phyloP scores from a whole-genome alignment of 2,888 invertebrate genomes.

The Cephalotes varians region DNA sequence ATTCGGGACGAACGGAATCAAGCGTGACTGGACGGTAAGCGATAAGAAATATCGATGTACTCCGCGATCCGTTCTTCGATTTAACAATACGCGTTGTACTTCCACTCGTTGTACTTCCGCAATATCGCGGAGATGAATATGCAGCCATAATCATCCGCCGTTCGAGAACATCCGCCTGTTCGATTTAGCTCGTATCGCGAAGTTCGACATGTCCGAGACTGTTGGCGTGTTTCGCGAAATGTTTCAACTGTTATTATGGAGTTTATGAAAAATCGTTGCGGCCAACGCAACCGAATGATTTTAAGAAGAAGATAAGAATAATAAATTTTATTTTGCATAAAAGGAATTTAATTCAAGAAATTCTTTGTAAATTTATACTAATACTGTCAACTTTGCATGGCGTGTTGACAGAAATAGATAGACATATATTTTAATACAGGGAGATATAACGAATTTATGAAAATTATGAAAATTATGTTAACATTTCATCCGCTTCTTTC shows the following conservation, averaged over 20 bases:
- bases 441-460: not conserved
- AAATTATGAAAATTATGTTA: not conserved
- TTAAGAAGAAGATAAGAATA: not conserved
- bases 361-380: not conserved
- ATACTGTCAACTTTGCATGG: not conserved
- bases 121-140: constrained; percentile 39
- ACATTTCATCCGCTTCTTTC: not conserved
- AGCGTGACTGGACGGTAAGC: constrained; percentile 21
- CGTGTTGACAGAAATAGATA: no score
- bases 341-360: not conserved
- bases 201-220: not conserved
- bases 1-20: constrained; percentile 27
- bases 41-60: constrained; percentile 37
- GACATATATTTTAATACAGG: no score
- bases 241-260: not conserved
- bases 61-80: constrained; percentile 33
- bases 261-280: constrained; percentile 5
- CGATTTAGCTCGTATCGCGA: not conserved
- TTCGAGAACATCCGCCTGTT: constrained; percentile 3
- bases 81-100: constrained; percentile 45
- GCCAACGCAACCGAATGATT: not conserved
- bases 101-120: constrained; percentile 35
- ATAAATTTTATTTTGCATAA: not conserved
- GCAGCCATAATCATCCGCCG: not conserved
- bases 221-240: not conserved